phyloP scores from a whole-genome alignment of 2,113 vertebrate species.

The Pionites leucogaster region DNA sequence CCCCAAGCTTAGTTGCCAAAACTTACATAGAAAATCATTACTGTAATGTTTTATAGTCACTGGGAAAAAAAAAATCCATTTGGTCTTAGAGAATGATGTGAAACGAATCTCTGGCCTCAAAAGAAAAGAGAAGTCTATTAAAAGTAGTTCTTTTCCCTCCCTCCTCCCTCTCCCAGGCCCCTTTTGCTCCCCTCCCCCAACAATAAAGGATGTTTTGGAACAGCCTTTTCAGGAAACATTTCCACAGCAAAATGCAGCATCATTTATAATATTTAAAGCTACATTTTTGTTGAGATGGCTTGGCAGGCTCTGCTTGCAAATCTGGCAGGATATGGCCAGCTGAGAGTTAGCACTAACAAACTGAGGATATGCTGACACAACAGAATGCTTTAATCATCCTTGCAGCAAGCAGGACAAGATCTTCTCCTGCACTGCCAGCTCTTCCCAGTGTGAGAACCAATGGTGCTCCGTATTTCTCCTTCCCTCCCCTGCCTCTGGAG shows the following conservation, averaged over 20 bases:
- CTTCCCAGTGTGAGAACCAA: conserved; percentile 78
- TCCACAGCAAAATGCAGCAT: conserved; percentile 72
- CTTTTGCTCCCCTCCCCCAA: conserved; percentile 36
- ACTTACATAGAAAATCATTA: conserved; percentile 52
- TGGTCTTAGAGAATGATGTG: conserved; percentile 47
- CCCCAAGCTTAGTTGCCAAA: conserved; percentile 30
- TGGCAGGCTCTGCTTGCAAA: conserved; percentile 81
- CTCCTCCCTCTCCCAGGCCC: conserved; percentile 64
- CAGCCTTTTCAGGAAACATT: conserved; percentile 71
- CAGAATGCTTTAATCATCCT: conserved; percentile 87
- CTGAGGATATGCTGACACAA: conserved; percentile 89
- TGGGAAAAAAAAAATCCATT: conserved; percentile 41
- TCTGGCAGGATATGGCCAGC: conserved; percentile 86
- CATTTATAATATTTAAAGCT: conserved; percentile 75
- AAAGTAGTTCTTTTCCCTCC: conserved; percentile 50
- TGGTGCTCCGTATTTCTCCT: conserved; percentile 68
- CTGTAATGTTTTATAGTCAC: conserved; percentile 46
- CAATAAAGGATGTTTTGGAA: conserved; percentile 67
- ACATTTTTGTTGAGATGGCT: conserved; percentile 81
- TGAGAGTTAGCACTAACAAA: conserved; percentile 83
- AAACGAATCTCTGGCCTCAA: conserved; percentile 56
- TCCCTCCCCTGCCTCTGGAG: conserved; percentile 78
- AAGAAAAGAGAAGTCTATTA: conserved; percentile 51
- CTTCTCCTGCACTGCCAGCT: conserved; percentile 80
- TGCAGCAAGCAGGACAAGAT: conserved; percentile 75